Conservation (phyloP, 30 jellyfish, hydroid and myxozoan species). For the Aurelia sp. region DNA sequence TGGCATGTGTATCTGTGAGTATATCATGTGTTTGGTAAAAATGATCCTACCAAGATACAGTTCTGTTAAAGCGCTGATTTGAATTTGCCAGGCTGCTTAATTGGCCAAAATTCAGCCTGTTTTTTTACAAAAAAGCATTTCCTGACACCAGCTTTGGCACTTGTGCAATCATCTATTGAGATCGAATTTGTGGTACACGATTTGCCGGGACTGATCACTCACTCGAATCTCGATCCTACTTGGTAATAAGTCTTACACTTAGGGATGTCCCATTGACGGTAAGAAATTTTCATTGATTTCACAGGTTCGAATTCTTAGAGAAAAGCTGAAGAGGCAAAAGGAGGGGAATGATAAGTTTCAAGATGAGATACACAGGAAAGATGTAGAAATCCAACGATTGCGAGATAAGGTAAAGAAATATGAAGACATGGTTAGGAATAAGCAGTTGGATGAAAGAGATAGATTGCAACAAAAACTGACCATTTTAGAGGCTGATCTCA, state of each 20-base stretch:
- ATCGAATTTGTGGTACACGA: no score
- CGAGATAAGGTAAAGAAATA: constrained; percentile 63
- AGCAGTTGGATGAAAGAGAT: constrained; percentile 75
- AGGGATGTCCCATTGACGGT: neutral
- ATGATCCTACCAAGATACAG: no score
- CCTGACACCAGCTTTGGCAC: no score
- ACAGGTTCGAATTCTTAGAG: constrained; percentile 71
- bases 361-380: constrained; percentile 76
- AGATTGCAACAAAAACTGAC: constrained; percentile 68
- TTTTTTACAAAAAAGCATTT: no score
- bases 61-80: no score
- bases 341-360: constrained; percentile 63
- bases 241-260: neutral
- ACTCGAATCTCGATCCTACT: no score
- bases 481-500: constrained; percentile 58
- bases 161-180: no score
- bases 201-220: no score
- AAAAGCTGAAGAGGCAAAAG: constrained; percentile 76
- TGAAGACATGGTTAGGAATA: constrained; percentile 75
- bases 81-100: no score
- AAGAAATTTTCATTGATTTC: neutral
- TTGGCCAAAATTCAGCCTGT: no score
- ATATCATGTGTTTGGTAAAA: no score
- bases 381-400: constrained; percentile 64
- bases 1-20: no score